Conservation (phyloP, 1,140 invertebrate genomes). For the Scylla paramamosain region DNA sequence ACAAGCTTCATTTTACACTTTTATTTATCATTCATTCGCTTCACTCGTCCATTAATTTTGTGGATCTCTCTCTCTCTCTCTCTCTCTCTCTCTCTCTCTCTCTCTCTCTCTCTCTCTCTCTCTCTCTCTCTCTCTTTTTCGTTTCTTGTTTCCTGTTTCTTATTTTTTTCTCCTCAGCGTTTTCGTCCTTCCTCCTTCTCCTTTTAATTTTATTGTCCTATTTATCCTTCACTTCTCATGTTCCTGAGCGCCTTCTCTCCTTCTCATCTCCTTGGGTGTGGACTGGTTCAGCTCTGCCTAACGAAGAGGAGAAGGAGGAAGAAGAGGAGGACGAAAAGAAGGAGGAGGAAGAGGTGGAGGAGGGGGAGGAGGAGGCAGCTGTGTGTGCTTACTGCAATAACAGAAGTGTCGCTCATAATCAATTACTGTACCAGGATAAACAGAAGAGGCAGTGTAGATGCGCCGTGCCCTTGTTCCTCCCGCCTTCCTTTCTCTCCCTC, state of each 20-base stretch:
- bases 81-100: not conserved
- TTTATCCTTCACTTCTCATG: not conserved
- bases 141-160: too few species aligned
- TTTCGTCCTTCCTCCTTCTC: not conserved
- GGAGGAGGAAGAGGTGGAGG: not conserved
- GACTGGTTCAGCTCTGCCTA: too few species aligned
- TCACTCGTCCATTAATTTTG: too few species aligned
- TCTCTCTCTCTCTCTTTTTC: not conserved
- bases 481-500: not conserved
- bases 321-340: not conserved
- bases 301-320: not conserved
- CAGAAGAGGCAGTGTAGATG: not conserved
- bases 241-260: not conserved
- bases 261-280: too few species aligned
- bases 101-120: not conserved
- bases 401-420: conserved; percentile 19
- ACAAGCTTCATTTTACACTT: too few species aligned
- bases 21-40: too few species aligned
- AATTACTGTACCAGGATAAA: conserved; percentile 17
- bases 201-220: too few species aligned
- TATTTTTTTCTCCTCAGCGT: not conserved
- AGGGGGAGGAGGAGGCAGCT: not conserved
- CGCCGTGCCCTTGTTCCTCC: not conserved
- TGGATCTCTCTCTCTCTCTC: conserved; percentile 5
- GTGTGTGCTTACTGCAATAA: not conserved